Conservation (phyloP, 2,113 vertebrate genomes). For the Cisticola juncidis region DNA sequence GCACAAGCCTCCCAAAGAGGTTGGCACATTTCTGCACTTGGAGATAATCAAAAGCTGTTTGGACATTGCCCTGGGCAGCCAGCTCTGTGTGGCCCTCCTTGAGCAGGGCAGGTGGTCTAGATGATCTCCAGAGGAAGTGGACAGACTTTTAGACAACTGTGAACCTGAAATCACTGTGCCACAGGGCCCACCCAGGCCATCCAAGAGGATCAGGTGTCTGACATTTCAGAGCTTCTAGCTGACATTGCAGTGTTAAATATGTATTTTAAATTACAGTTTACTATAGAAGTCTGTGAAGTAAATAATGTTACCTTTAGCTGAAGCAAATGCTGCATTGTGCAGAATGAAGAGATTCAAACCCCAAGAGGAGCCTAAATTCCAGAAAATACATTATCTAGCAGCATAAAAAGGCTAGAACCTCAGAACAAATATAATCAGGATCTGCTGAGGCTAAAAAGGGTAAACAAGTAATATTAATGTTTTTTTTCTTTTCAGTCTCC, state of each 20-base stretch:
- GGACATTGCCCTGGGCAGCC: not conserved
- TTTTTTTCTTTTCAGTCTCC: not conserved
- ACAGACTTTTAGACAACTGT: not conserved
- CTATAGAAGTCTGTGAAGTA: not conserved
- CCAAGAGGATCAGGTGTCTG: fast-evolving
- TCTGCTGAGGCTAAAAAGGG: not conserved
- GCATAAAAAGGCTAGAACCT: not conserved
- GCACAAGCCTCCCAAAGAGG: not conserved
- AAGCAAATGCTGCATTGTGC: not conserved
- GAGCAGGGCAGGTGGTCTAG: fast-evolving
- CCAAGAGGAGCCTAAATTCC: not conserved
- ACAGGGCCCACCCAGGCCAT: not conserved
- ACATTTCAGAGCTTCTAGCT: not conserved
- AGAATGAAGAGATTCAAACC: not conserved
- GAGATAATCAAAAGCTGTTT: not conserved
- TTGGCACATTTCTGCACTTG: not conserved
- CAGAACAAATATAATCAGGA: not conserved
- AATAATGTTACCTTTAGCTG: not conserved
- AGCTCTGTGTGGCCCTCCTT: not conserved
- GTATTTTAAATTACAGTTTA: not conserved
- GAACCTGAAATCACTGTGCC: not conserved
- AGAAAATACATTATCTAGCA: not conserved
- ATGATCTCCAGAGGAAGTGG: not conserved
- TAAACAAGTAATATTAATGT: not conserved
- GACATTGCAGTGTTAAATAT: not conserved